These are phyloP conservation scores for Pipistrellus kuhlii DNA, from an alignment of 2,797 vertebrate species.

Conservation along the genomic window DNA sequence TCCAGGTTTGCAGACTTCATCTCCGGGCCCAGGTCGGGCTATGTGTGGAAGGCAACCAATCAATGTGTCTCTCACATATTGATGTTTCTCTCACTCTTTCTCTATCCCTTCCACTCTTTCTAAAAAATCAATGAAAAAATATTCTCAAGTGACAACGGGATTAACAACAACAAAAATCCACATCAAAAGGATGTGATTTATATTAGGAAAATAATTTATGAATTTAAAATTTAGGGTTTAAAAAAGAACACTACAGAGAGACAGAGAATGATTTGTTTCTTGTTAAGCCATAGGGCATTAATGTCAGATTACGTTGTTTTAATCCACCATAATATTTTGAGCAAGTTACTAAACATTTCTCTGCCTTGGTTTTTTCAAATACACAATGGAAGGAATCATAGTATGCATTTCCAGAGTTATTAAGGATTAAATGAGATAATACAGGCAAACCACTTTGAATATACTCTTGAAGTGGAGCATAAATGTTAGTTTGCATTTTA, in stretches of 20 bases:
- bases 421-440: slow-evolving; percentile 35
- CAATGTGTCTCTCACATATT: too few relatives aligned
- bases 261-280: neutral
- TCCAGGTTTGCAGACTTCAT: too few relatives aligned
- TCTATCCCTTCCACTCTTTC: too few relatives aligned
- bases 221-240: slow-evolving; percentile 39
- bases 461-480: neutral
- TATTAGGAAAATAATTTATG: slow-evolving; percentile 44
- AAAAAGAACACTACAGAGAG: neutral
- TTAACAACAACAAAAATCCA: neutral
- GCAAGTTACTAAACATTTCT: slow-evolving; percentile 33
- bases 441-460: neutral
- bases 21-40: too few relatives aligned
- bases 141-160: too few relatives aligned
- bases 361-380: slow-evolving; percentile 13
- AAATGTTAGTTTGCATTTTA: slow-evolving; percentile 17
- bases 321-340: neutral
- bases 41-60: too few relatives aligned
- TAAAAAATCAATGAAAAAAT: too few relatives aligned
- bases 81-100: too few relatives aligned
- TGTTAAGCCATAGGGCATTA: neutral
- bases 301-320: neutral
- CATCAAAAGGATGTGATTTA: slow-evolving; percentile 38
- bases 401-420: neutral
- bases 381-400: neutral